phyloP scores from a whole-genome alignment of 1,140 invertebrate genomes.

The Lepidurus arcticus region DNA sequence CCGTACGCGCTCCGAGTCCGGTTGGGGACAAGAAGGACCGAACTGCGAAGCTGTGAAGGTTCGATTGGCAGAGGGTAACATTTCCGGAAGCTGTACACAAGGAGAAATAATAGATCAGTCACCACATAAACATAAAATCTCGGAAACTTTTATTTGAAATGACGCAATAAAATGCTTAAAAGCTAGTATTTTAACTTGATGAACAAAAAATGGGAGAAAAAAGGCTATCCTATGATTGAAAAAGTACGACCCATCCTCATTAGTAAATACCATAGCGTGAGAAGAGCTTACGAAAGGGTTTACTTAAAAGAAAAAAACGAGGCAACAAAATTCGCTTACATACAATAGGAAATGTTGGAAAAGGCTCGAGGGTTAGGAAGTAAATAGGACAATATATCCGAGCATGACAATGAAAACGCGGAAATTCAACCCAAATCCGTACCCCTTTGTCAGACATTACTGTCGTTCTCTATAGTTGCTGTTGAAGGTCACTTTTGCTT shows the following conservation, averaged over 20 bases:
- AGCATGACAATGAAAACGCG: neutral
- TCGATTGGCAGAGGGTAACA: slow-evolving; percentile 48
- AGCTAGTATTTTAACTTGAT: no score
- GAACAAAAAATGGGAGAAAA: no score
- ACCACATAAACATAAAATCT: neutral
- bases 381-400: neutral
- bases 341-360: neutral
- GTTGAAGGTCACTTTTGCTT: slow-evolving; percentile 14
- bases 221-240: no score
- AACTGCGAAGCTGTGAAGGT: slow-evolving; percentile 47
- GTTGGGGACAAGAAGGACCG: slow-evolving; percentile 50
- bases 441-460: neutral
- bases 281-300: neutral
- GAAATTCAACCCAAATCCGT: slow-evolving; percentile 24
- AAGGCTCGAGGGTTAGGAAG: neutral
- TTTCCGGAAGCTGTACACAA: slow-evolving; percentile 45
- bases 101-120: slow-evolving; percentile 23
- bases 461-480: neutral
- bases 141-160: neutral
- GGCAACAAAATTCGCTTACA: neutral
- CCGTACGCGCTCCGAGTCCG: slow-evolving; percentile 37
- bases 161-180: no score
- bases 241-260: neutral
- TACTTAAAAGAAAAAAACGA: neutral
- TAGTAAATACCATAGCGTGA: neutral